Base-by-base conservation (phyloP, 2,888 invertebrate species). In the Plutella xylostella region DNA sequence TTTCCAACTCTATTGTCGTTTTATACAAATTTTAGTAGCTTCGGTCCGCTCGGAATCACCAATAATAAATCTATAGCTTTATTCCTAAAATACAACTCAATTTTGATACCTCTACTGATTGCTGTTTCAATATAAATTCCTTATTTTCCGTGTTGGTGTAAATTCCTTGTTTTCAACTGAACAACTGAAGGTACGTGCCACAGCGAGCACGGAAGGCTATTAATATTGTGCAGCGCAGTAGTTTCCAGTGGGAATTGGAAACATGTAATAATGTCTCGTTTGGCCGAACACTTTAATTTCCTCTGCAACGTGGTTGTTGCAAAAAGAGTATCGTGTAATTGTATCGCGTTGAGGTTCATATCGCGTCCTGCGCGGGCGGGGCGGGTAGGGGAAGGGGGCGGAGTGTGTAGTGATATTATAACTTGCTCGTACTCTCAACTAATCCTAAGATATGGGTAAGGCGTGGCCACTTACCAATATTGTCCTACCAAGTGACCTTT, bases 1-100 rank as follows among this genome's bases (percentile, higher is more conserved):
- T 70, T 72, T 65, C 56, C 57, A 58, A 57, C 64, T 73, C 71
- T 72, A 76, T 68, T 68, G 72, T 69, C 65, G 59, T 69, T 76
- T 75, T 71, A 70, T 72, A 76, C 68, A 74, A 75, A 74, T 72
- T 76, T 71, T 65, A 68, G 58, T 57, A 46, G 48, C 43, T 46
- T 48, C 47, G 48, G 51, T 56, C 51, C 45, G 45, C 44, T 56
- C 49, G 46, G 31, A 38, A 39, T 22, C 31, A 44, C 19, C 39
- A 20, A 39, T 19, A 35, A 43, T 19, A 34, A 31, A 37, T 28
- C n/a, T n/a, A n/a, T n/a, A n/a, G n/a, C n/a, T n/a, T n/a, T n/a
- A n/a, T n/a, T n/a, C n/a, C n/a, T n/a, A n/a, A n/a, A n/a, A n/a
- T n/a, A n/a, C n/a, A n/a, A n/a, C n/a, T n/a, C n/a, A n/a, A n/a